Base-by-base conservation (phyloP, 2,888 invertebrate genomes). In the Oscheius myriophilus region DNA sequence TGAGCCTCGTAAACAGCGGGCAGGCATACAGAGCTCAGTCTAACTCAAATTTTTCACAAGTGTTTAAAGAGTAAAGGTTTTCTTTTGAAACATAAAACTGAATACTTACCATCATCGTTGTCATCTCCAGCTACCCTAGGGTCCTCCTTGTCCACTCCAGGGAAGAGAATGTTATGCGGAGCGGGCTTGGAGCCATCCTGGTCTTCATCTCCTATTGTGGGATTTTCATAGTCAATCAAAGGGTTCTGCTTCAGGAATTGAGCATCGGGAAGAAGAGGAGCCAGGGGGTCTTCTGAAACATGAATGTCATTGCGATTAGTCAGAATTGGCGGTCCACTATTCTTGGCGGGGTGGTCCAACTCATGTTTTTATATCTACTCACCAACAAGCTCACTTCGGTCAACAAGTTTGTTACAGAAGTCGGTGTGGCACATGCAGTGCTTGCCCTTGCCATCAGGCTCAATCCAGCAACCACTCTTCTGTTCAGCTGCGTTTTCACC, bases 351-450 rank as follows among this genome's bases (percentile, higher is more conserved):
- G 33, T 6, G 33, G 33, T 33, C 33, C 33, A 33, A 33, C n/a
- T n/a, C n/a, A n/a, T n/a, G n/a, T n/a, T n/a, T 42, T 16, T 9
- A 23, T 16, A 16, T 18, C 2, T 33, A 62, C 63, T 53, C 18
- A 67, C 67, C 67, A 39, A 67, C 25, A 18, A 52, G 49, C 33
- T 52, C 63, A 42, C 58, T 49, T 39, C 66, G 55, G 55, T 81
- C 81, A 18, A 72, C 72, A n/a, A 82, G 73, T 53, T 75, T 71
- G 53, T 83, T 83, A 70, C 83, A 83, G 73, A 78, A 83, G 61
- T 83, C 79, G 42, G 69, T 66, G 57, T 75, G 72, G 67, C 83
- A 83, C 72, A 83, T 74, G 54, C 83, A 83, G 66, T 83, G 82
- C 58, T 78, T 80, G 25, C 83, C 80, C 55, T 73, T 75, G 41